These are phyloP conservation scores for Malthinus flaveolus DNA, from an alignment of 2,888 invertebrate genomes.

Conservation along the genomic window DNA sequence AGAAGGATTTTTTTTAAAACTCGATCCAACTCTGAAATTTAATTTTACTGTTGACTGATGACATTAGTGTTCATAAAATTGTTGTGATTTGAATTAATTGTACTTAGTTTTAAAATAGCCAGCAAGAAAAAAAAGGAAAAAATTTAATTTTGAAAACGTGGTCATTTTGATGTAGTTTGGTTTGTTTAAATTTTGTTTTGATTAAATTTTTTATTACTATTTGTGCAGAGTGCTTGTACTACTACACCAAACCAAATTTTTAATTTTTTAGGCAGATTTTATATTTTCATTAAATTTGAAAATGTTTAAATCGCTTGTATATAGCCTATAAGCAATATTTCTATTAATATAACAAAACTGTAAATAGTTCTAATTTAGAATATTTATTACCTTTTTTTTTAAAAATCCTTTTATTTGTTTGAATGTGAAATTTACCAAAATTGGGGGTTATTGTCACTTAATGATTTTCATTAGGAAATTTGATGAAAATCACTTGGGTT, in stretches of 20 bases:
- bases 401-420: slow-evolving; percentile 27
- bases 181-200: not conserved
- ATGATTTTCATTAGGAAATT: not conserved
- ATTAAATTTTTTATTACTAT: slow-evolving; percentile 7
- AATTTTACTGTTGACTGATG: not conserved
- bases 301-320: slow-evolving; percentile 49
- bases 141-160: slow-evolving; percentile 14
- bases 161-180: slow-evolving; percentile 25
- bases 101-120: slow-evolving; percentile 1
- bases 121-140: not conserved
- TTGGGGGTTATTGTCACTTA: too few relatives aligned
- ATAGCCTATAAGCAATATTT: slow-evolving; percentile 49
- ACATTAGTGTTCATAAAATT: slow-evolving; percentile 6
- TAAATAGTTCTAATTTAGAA: slow-evolving; percentile 36
- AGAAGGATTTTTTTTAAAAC: too few relatives aligned
- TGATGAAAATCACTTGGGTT: slow-evolving; percentile 23
- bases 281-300: slow-evolving; percentile 49
- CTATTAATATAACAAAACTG: slow-evolving; percentile 38
- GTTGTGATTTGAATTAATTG: slow-evolving; percentile 1
- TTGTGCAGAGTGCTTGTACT: not conserved
- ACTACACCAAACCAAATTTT: slow-evolving; percentile 21
- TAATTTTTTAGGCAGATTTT: slow-evolving; percentile 39
- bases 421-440: slow-evolving; percentile 12
- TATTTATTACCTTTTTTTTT: slow-evolving; percentile 38
- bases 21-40: too few relatives aligned